Evolutionary conservation across 2,113 vertebrate species (phyloP).

Genomic region (Sturnira hondurensis): DNA sequence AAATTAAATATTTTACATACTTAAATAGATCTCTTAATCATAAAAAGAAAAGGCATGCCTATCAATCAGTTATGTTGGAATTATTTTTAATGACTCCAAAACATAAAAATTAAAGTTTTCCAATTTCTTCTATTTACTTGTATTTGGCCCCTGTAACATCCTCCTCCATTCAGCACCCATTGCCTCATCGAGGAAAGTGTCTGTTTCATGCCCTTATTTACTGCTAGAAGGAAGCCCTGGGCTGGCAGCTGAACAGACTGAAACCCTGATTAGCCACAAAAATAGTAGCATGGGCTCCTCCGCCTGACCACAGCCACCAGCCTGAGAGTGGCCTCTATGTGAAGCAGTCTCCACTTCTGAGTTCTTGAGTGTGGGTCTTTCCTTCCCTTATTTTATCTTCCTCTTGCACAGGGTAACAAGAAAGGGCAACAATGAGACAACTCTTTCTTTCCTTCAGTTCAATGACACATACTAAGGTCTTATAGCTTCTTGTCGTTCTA

Average conservation of each 20-base stretch:
- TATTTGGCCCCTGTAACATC: neutral
- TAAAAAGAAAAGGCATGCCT: neutral
- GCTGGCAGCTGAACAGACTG: neutral
- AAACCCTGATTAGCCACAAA: neutral
- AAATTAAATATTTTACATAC: neutral
- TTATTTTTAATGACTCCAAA: neutral
- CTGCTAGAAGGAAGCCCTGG: neutral
- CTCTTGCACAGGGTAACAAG: neutral
- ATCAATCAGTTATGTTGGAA: neutral
- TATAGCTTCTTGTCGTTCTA: neutral
- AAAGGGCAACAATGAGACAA: neutral
- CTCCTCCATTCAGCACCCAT: neutral
- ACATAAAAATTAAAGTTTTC: neutral
- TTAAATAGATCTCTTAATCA: neutral
- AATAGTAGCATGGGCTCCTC: neutral
- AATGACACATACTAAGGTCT: neutral
- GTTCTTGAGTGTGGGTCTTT: neutral
- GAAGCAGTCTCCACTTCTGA: neutral
- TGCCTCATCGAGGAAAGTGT: neutral
- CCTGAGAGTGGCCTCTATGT: neutral
- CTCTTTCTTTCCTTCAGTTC: neutral
- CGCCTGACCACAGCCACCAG: neutral
- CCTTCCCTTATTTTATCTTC: neutral
- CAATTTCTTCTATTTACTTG: neutral
- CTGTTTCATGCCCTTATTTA: neutral